A percentile compares a stretch with the other conserved stretches of the same genome.
Evolutionary conservation across 2,888 invertebrate species (phyloP).

Genomic region (Drosophila affinis): DNA sequence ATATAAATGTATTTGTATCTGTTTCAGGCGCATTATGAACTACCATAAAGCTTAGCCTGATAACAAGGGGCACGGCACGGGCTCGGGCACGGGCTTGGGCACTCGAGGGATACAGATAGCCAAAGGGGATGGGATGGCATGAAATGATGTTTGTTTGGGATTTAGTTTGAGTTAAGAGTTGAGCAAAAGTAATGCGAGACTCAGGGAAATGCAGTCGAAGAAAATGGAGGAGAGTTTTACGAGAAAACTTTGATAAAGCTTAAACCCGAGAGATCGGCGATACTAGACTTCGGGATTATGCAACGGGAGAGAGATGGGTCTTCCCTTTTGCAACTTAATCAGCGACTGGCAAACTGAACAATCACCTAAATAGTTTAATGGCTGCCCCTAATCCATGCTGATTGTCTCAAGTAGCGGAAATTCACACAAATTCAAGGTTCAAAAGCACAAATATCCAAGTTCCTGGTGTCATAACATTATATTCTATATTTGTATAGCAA

Average conservation of each 20-base stretch:
- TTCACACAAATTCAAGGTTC: not conserved
- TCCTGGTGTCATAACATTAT: not conserved
- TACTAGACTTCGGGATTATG: no score
- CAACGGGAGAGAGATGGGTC: not conserved
- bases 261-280: no score
- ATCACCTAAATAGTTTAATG: constrained; percentile 12
- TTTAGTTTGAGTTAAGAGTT: not conserved
- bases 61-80: constrained; percentile 10
- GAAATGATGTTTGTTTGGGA: not conserved
- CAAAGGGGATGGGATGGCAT: not conserved
- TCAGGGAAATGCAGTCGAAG: not conserved
- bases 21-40: constrained; percentile 42
- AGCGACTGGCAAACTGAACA: not conserved
- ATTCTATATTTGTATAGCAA: constrained; percentile 14
- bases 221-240: not conserved
- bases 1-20: constrained; percentile 10
- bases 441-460: not conserved
- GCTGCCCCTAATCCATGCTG: not conserved
- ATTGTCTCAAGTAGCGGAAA: constrained; percentile 2
- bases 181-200: not conserved
- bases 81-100: not conserved
- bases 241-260: not conserved
- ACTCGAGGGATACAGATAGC: not conserved
- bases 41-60: constrained; percentile 47
- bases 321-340: not conserved